Conservation (phyloP, 2,888 invertebrate species). For the Linnaemya tessellans region DNA sequence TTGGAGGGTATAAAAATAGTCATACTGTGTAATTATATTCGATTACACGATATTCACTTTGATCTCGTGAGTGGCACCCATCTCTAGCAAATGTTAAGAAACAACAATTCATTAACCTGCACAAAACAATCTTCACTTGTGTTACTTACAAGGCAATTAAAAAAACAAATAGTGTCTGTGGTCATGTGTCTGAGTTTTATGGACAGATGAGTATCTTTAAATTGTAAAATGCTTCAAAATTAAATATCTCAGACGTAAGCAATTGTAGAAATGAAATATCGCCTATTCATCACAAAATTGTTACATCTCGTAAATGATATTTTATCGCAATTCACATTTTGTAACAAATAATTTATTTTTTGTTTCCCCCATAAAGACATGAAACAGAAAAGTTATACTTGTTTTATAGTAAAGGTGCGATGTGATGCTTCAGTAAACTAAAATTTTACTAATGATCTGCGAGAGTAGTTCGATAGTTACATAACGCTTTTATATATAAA, state of each 20-base stretch:
- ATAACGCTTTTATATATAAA: too few species aligned
- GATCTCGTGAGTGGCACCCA: not conserved
- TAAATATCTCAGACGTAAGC: not conserved
- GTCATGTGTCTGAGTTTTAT: constrained; percentile 4
- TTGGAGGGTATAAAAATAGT: too few species aligned
- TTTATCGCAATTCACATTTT: too few species aligned
- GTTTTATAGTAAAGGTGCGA: not conserved
- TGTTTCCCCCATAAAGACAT: too few species aligned
- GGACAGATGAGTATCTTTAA: not conserved
- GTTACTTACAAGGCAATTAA: not conserved
- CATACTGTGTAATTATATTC: not conserved
- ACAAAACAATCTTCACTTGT: not conserved
- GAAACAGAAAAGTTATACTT: too few species aligned
- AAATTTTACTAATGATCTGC: not conserved
- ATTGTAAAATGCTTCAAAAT: not conserved
- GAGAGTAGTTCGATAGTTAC: too few species aligned
- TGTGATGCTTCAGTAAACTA: not conserved
- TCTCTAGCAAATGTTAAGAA: not conserved
- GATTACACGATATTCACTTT: not conserved
- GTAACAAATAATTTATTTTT: too few species aligned
- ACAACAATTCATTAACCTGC: not conserved
- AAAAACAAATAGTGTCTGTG: constrained; percentile 10
- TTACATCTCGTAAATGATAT: too few species aligned
- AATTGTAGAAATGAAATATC: not conserved
- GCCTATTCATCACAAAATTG: too few species aligned